Evolutionary conservation across 2,113 vertebrate genomes (phyloP), one percentile per base, ranked within the genome.

Genomic region (Ascaphus truei): DNA sequence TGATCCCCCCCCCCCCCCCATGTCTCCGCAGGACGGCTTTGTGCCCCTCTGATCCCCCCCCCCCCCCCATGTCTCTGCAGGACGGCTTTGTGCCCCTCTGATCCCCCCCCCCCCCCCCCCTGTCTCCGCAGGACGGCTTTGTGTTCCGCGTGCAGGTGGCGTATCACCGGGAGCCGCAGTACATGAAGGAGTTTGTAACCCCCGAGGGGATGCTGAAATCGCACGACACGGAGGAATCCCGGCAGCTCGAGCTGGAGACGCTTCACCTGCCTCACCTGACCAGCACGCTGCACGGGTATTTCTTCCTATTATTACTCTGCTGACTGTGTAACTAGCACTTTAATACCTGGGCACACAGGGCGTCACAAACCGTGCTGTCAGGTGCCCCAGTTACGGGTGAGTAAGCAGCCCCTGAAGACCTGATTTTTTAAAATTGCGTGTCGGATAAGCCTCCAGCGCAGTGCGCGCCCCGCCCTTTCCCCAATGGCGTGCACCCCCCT

Each of bases 211-310:
- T 98, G 88, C 75, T 95, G 76, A 86, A 94, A 15, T 77, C 91
- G 27, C 85, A 89, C 58, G 94, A 98, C 62, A 95, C 68, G n/a
- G 88, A 78, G 1, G 91, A 95, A 63, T 95, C 96, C 67, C 85
- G 84, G 71, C 75, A 74, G 15, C 80, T 99, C 30, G 94, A 99
- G 78, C 71, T 90, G 79, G 90, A 93, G 57, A 98, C 88, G 0
- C 68, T 85, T 56, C 94, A 95, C 59, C 78, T 87, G 60, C 94
- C 97, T 5, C 84, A 92, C 23, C 81, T 98, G 29, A 98, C 93
- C 53, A 98, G 97, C 77, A 93, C 89, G 0, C 75, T 98, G 68
- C 95, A 98, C 12, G 97, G 97, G 96, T 98, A 80, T 10, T 79
- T 3, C 16, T 5, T 5, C 27, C 7, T n/a, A n/a, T n/a, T n/a